Evolutionary conservation across 2,113 vertebrate species (phyloP), one percentile per base, ranked within the genome.

Genomic region (Oryzias celebensis): DNA sequence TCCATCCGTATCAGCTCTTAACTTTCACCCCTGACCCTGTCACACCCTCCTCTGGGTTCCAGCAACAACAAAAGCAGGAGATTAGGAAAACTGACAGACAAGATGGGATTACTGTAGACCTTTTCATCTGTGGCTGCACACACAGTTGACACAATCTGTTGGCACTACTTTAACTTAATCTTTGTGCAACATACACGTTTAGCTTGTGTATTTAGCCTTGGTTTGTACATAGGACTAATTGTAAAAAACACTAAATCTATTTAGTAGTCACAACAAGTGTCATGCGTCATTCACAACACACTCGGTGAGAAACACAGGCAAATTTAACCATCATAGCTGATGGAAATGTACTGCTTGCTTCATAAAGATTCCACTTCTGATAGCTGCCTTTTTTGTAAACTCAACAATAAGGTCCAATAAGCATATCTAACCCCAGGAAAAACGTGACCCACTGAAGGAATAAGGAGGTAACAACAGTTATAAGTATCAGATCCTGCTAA

Each of bases 1-100:
- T 73, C 63, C 71, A 69, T 84, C 85, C 73, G 82, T 79, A 79
- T 65, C 81, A 84, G 70, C 83, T 88, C 87, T 91, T 88, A 87
- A 88, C 84, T 90, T 90, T 91, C 85, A 89, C 87, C 90, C 84
- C 86, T 91, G 87, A 91, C 90, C 89, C 84, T 52, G 83, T 85
- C 87, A 86, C 89, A 85, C 82, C 86, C 89, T 87, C 78, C 75
- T 82, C 76, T 69, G 80, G 78, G 84, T 69, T 83, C 71, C 82
- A 85, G 84, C 65, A 85, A 80, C 82, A 85, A 88, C 82, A 87
- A 86, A 87, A 86, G 86, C 52, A 73, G 84, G 70, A 88, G 89
- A 89, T 90, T 88, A 90, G 85, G 83, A 87, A 89, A 89, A 89
- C 84, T 75, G 67, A 87, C 81, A 71, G 85, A 78, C 86, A 80